Base-by-base conservation (phyloP, 2,888 invertebrate genomes). In the Lasiommata megera region DNA sequence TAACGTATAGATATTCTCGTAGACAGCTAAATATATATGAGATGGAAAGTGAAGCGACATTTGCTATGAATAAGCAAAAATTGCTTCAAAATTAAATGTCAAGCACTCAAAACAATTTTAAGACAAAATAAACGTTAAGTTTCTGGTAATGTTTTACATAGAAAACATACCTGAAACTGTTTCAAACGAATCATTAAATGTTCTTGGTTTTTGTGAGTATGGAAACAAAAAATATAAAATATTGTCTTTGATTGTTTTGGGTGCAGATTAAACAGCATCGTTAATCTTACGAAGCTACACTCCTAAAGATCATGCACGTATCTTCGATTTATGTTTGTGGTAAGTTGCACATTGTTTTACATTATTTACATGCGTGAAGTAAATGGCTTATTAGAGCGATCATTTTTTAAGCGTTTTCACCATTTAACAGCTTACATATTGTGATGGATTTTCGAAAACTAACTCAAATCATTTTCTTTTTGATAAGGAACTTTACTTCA, bases 181-280 rank as follows among this genome's bases (percentile, higher is more conserved):
- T 3, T 46, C n/a, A n/a, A 17, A 16, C 5, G 8, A 37, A 48
- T 18, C n/a, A 14, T 6, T 47, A 9, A 17, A 18, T 23, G 12
- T 18, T 1, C 12, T 23, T 47, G 11, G 36, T 31, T 18, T 18
- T 36, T 11, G 48, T 48, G n/a, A 18, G 9, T 36, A 17, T 43
- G n/a, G 34, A 51, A 53, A 54, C 55, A 65, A 54, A 34, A 34
- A 11, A 31, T 31, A 70, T 66, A 77, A 23, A 23, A 3, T 63
- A 79, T 71, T 73, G 81, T 82, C 82, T 84, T 80, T 78, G 80
- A 79, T 77, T 80, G 74, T 87, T 85, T 81, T 82, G 67, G 69
- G 79, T 68, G 63, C 84, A 85, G 86, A 79, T 79, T 72, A n/a
- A n/a, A 70, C 75, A 73, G 73, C 72, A 75, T 71, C 77, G 9